These are phyloP conservation scores for honey bee (Apis mellifera) DNA, from an alignment of 1,140 invertebrate species.

Conservation along the genomic window DNA sequence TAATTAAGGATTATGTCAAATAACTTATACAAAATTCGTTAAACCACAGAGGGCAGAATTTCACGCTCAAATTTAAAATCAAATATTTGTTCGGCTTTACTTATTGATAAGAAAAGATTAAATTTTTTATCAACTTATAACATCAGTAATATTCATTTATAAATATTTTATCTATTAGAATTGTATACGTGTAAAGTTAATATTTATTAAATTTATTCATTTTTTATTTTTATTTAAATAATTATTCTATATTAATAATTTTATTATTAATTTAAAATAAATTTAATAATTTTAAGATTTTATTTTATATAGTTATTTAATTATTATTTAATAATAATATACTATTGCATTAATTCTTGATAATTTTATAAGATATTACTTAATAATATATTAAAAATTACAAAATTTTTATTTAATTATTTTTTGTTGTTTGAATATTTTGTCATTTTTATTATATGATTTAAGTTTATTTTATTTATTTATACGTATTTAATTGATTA, in stretches of 20 bases:
- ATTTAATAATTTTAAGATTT: no score
- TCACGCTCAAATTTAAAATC: slow-evolving; percentile 21
- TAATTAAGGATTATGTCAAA: slow-evolving; percentile 6
- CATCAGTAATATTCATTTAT: no score
- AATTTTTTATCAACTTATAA: slow-evolving; percentile 11
- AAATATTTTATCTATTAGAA: not conserved
- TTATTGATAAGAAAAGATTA: slow-evolving; percentile 36
- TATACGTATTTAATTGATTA: not conserved
- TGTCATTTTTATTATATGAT: no score
- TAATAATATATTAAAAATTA: no score
- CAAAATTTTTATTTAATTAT: no score
- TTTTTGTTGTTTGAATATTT: no score
- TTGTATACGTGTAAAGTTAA: not conserved
- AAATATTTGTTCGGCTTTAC: slow-evolving; percentile 5
- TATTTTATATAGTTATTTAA: not conserved
- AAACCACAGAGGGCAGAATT: slow-evolving; percentile 2
- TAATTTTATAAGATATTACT: not conserved
- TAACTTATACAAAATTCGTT: not conserved
- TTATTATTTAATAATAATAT: no score
- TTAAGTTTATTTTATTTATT: no score
- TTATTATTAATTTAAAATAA: no score
- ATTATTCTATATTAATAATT: no score
- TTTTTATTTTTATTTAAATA: no score
- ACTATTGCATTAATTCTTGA: not conserved
- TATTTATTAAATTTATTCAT: not conserved